Evolutionary conservation across 37 sponge, comb jelly and placozoan genomes (phyloP).

Genomic region (Petrosia ficiformis): DNA sequence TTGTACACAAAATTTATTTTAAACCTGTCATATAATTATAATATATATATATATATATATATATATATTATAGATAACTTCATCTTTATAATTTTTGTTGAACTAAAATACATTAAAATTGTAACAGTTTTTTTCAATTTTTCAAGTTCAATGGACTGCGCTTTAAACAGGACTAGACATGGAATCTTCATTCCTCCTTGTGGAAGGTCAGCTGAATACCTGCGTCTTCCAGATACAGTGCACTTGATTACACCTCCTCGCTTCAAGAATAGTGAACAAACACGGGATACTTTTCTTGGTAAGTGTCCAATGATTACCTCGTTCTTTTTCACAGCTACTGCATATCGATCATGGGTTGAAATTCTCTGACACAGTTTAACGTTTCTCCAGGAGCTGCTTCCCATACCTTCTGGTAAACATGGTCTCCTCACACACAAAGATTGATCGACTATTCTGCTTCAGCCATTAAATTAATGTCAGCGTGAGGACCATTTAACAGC

Average conservation of each 20-base stretch:
- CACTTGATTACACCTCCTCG: conserved; percentile 2
- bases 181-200: conserved; percentile 36
- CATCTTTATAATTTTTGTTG: background rate
- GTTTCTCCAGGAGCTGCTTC: conserved; percentile 6
- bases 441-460: background rate
- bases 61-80: too few relatives aligned
- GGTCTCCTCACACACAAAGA: conserved; percentile 12
- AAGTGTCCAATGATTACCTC: conserved; percentile 19
- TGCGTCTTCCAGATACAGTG: conserved; percentile 14
- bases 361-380: conserved; percentile 7
- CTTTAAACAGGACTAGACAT: conserved; percentile 6
- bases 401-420: conserved; percentile 14
- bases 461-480: too few relatives aligned
- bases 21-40: too few relatives aligned
- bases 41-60: background rate
- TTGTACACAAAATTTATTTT: too few relatives aligned
- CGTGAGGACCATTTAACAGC: too few relatives aligned
- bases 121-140: conserved; percentile 12
- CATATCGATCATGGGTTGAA: background rate
- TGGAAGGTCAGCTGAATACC: background rate
- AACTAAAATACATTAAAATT: background rate
- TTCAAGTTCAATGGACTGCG: background rate
- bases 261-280: conserved; percentile 7
- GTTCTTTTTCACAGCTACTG: conserved; percentile 21
- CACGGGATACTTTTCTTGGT: conserved; percentile 18